Base-by-base conservation (phyloP, 2,888 invertebrate genomes). In the Cataglyphis cursor region DNA sequence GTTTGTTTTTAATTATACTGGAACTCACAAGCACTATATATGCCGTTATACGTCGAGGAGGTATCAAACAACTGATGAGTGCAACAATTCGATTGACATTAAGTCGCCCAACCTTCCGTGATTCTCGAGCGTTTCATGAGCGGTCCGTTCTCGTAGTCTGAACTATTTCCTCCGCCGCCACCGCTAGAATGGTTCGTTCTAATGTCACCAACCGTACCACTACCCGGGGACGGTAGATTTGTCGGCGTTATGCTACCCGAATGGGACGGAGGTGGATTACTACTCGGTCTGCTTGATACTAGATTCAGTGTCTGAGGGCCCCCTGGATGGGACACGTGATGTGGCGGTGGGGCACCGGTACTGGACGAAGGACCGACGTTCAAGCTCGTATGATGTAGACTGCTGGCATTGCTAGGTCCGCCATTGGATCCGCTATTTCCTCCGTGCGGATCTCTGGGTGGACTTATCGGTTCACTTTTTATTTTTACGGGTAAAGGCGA, bases 401-500 rank as follows among this genome's bases (percentile, higher is more conserved):
- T 95, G 87, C 96, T 96, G 87, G 96, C 96, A 93, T 95, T 94
- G 93, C 90, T 92, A 75, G 90, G 94, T 82, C 86, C 95, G 38
- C 92, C 90, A 90, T 93, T 93, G 87, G 94, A 91, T 85, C 94
- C 89, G 88, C 93, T 89, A 90, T 93, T 92, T 78, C 93, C 90
- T 82, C 95, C 95, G 91, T 97, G 97, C 91, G 97, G 97, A 92
- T 98, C 98, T 87, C 99, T 96, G 3, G 98, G 98, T 62, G 99
- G 99, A 90, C 99, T 99, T 94, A 99, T 98, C 38, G 99, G 99
- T 95, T 99, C 99, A 91, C 98, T 98, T 95, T 99, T 99, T 94
- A 99, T 98, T 95, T 98, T 98, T 90, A 98, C 97, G 91, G 97
- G 97, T 94, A 97, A 96, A 44, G 98, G 98, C 90, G 97, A 97